phyloP scores from a whole-genome alignment of 2,888 invertebrate species.

The Nebria brevicollis region DNA sequence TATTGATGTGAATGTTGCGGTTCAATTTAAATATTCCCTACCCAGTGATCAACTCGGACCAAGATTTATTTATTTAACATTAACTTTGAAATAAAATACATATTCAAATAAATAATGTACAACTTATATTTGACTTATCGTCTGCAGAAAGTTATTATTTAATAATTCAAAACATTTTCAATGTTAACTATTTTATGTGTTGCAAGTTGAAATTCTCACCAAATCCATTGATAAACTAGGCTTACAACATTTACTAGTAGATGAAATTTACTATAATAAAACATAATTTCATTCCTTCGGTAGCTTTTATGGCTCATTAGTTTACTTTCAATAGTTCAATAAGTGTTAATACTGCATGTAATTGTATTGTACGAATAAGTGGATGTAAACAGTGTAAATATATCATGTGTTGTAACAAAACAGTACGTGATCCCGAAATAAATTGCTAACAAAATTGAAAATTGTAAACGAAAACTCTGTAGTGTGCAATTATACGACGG shows the following conservation, averaged over 20 bases:
- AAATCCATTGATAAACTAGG: too few relatives aligned
- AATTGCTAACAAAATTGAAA: constrained; percentile 35
- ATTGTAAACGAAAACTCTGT: constrained; percentile 35
- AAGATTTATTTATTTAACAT: not conserved
- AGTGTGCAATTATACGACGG: constrained; percentile 26
- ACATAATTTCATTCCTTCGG: too few relatives aligned
- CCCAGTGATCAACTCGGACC: not conserved
- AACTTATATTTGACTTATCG: too few relatives aligned
- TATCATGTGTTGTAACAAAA: not conserved
- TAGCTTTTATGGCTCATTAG: too few relatives aligned
- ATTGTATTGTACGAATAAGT: not conserved
- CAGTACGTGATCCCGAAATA: constrained; percentile 12
- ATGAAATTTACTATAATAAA: too few relatives aligned
- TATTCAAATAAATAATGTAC: not conserved
- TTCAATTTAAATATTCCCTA: not conserved
- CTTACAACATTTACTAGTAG: too few relatives aligned
- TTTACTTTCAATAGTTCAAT: not conserved
- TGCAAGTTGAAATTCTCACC: too few relatives aligned
- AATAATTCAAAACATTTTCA: too few relatives aligned
- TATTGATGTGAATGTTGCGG: not conserved
- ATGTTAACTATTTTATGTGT: too few relatives aligned
- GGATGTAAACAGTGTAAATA: not conserved
- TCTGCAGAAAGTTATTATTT: too few relatives aligned
- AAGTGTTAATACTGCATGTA: not conserved
- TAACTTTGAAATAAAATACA: not conserved